Base-by-base conservation (phyloP, 2,113 vertebrate species). In the Monopterus albus region DNA sequence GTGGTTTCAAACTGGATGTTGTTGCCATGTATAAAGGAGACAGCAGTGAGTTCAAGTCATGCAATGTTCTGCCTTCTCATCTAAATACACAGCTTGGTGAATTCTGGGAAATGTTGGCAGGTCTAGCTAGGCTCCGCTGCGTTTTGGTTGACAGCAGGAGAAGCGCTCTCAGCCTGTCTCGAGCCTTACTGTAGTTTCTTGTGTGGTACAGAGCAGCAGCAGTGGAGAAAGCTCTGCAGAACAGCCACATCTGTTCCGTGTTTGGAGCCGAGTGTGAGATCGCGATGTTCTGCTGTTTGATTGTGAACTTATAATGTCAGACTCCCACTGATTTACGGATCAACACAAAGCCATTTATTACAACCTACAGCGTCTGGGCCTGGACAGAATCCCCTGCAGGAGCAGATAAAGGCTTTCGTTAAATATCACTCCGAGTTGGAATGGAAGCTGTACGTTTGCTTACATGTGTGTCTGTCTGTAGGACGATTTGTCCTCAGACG, bases 341-440 rank as follows among this genome's bases (percentile, higher is more conserved):
- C 60, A 73, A 58, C 77, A 36, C 58, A 76, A 82, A 84, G 85
- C 78, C 70, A 79, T 83, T 73, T 75, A 79, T 78, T 82, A 51
- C 68, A 83, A 75, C 79, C 79, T 82, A 66, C 71, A 59, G 51
- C 69, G 75, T 85, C 78, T 68, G 77, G 69, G 79, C 73, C 58
- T 28, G 67, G 65, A 75, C 66, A 33, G 39, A 84, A 86, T 78
- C 82, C 87, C 73, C 82, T 53, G 10, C 73, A 61, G 52, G 69
- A 81, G 28, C 75, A 75, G 52, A 81, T 74, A 50, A 82, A 57
- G 75, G 79, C 80, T 87, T 84, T 75, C 78, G 57, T 84, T 53
- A 87, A 89, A 89, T 91, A 82, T 86, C 87, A 89, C 21, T 23
- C 53, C 83, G 82, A 82, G 87, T 89, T 85, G 45, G 26, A 73